Conservation (phyloP, 2,797 vertebrate genomes). For the Loris lydekkerianus region DNA sequence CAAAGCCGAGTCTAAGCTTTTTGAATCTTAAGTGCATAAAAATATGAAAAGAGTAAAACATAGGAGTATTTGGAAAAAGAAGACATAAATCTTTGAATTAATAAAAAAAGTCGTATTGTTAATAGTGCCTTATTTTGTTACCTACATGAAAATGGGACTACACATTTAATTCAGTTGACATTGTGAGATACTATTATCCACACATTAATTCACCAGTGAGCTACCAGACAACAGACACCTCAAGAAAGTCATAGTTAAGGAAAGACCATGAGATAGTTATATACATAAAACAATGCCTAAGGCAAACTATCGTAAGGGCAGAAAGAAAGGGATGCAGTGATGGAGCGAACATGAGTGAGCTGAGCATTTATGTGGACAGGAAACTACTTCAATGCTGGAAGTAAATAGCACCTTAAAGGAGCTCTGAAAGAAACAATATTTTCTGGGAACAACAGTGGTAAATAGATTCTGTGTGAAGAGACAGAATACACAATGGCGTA, state of each 20-base stretch:
- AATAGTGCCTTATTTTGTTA: conserved; percentile 4
- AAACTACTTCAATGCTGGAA: neutral
- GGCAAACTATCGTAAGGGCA: neutral
- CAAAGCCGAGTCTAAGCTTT: neutral
- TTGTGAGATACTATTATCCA: neutral
- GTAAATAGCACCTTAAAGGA: neutral
- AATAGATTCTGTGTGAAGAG: neutral
- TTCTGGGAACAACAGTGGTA: neutral
- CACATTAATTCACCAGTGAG: neutral
- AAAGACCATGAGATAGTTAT: neutral
- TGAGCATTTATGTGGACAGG: neutral
- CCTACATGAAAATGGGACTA: neutral
- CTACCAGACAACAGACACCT: neutral
- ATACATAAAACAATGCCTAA: neutral
- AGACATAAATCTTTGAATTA: conserved; percentile 6
- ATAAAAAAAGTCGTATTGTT: neutral
- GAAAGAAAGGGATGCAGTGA: neutral
- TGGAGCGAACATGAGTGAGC: neutral
- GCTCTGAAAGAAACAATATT: neutral
- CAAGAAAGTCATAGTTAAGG: neutral
- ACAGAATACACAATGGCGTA: neutral
- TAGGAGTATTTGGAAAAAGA: neutral
- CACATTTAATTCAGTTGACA: neutral
- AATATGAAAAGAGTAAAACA: neutral
- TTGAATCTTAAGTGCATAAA: neutral